These are phyloP conservation scores for Scelioninae gen. 1 DNA, from an alignment of 2,888 invertebrate genomes.

Conservation along the genomic window DNA sequence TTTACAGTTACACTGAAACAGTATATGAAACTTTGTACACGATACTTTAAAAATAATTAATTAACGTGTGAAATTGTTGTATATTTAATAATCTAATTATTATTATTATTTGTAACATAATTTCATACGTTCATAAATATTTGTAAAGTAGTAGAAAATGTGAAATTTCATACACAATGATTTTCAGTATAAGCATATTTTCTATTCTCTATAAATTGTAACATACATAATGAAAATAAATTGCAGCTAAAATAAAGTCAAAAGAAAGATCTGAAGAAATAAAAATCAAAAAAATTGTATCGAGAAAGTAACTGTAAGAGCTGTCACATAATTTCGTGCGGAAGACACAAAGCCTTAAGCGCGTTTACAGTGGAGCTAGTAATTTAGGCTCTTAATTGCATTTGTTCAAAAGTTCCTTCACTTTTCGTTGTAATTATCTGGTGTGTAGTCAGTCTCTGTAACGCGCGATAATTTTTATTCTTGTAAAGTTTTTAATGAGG, in stretches of 20 bases:
- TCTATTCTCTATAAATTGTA: no score
- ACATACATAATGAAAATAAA: neutral
- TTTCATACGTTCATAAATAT: no score
- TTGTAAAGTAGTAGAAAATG: no score
- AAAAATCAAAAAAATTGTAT: conserved; percentile 28
- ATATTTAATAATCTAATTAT: no score
- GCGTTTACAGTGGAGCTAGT: conserved; percentile 51
- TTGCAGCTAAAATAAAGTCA: neutral
- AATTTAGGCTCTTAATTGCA: conserved; percentile 74
- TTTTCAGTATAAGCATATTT: no score
- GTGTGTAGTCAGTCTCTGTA: conserved; percentile 73
- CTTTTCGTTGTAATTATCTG: conserved; percentile 77
- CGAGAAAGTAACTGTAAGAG: conserved; percentile 49
- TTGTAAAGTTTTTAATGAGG: conserved; percentile 80
- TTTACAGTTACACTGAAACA: no score
- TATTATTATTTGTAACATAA: no score
- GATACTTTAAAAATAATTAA: no score
- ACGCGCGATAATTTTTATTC: conserved; percentile 75
- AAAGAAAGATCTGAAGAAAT: conserved; percentile 26
- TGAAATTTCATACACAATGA: no score
- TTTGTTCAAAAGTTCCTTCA: conserved; percentile 78
- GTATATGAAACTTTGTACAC: no score
- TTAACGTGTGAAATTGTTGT: no score
- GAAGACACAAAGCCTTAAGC: conserved; percentile 57
- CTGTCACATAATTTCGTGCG: conserved; percentile 51